phyloP scores from a whole-genome alignment of 2,888 invertebrate species.

The Globia sparganii region DNA sequence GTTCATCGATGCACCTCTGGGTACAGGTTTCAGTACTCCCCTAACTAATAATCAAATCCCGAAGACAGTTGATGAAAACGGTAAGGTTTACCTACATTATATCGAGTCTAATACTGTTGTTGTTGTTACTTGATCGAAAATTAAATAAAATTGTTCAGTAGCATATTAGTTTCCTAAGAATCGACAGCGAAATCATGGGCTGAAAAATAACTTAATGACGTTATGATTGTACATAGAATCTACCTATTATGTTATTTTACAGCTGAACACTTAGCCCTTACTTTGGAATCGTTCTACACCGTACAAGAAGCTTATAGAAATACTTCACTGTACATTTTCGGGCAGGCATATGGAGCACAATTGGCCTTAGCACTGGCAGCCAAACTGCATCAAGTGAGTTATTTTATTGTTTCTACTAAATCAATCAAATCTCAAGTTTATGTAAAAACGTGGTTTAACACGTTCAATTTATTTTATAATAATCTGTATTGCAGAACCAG shows the following conservation, averaged over 20 bases:
- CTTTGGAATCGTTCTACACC: slow-evolving; percentile 92
- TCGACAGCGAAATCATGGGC: no score
- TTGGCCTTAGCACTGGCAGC: slow-evolving; percentile 94
- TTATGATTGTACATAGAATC: not conserved
- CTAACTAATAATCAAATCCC: slow-evolving; percentile 85
- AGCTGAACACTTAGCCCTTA: slow-evolving; percentile 93
- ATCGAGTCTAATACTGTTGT: not conserved
- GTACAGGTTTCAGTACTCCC: slow-evolving; percentile 95
- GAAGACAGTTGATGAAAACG: slow-evolving; percentile 48
- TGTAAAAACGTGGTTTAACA: not conserved
- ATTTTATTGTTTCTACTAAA: not conserved
- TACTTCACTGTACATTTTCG: slow-evolving; percentile 94
- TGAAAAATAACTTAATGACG: not conserved
- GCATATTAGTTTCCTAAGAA: not conserved
- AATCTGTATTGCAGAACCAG: slow-evolving; percentile 32
- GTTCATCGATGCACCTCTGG: slow-evolving; percentile 97
- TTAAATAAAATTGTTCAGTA: not conserved
- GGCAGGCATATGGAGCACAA: slow-evolving; percentile 97
- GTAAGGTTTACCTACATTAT: slow-evolving; percentile 38
- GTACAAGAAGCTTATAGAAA: slow-evolving; percentile 91
- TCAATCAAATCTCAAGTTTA: not conserved
- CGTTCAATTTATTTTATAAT: not conserved
- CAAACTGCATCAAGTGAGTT: slow-evolving; percentile 83
- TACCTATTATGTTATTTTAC: slow-evolving; percentile 59
- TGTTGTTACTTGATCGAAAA: not conserved